Evolutionary conservation across 2,888 invertebrate species (phyloP).

Genomic region (Harmothoe impar): DNA sequence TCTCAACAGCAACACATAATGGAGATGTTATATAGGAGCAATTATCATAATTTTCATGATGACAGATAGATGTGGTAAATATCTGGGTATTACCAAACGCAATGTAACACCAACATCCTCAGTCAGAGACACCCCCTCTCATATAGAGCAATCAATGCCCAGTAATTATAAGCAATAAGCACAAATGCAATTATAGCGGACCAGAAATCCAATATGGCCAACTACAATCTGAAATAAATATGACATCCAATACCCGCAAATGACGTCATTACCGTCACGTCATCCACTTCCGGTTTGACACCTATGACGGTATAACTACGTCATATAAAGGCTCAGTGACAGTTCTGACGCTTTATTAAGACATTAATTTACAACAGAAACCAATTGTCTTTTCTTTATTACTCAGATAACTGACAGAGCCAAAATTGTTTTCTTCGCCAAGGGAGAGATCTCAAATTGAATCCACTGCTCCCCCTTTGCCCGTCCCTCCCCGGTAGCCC

Average conservation of each 20-base stretch:
- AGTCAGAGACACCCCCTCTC: too few relatives aligned
- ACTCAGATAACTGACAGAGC: too few relatives aligned
- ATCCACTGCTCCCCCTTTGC: neutral
- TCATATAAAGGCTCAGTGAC: neutral
- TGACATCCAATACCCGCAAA: neutral
- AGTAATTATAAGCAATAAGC: conserved; percentile 7
- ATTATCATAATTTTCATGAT: too few relatives aligned
- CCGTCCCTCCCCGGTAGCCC: neutral
- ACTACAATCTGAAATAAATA: neutral
- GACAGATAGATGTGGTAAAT: too few relatives aligned
- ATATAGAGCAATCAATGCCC: too few relatives aligned
- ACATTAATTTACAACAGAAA: conserved; percentile 12
- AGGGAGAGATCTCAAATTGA: neutral
- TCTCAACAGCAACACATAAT: too few relatives aligned
- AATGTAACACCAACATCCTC: too few relatives aligned
- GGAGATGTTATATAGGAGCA: too few relatives aligned
- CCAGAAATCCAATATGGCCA: neutral
- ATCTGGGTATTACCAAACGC: too few relatives aligned
- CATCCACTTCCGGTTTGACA: too few relatives aligned
- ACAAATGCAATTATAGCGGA: neutral
- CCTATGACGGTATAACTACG: neutral
- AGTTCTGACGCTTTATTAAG: neutral
- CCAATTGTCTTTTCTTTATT: conserved; percentile 2
- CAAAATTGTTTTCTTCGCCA: neutral
- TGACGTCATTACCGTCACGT: too few relatives aligned